These are phyloP conservation scores for Asteroscopus sphinx DNA, from an alignment of 2,888 invertebrate genomes.

Conservation along the genomic window DNA sequence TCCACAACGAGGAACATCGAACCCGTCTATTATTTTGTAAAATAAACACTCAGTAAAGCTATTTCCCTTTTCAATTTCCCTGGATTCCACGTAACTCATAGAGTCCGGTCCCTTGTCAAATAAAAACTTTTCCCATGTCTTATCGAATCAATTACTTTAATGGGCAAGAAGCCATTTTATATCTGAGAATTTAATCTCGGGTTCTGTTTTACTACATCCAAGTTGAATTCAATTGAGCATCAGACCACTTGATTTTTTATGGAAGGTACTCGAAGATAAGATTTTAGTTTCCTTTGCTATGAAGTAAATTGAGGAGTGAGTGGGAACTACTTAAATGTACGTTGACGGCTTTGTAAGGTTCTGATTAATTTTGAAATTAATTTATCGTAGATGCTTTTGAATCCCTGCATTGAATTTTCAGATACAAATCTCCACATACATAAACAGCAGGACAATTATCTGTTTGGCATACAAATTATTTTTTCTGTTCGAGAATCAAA, in stretches of 20 bases:
- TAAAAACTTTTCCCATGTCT: constrained; percentile 85
- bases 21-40: constrained; percentile 67
- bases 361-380: no score
- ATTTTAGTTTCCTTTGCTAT: constrained; percentile 21
- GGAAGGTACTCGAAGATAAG: constrained; percentile 19
- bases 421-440: no score
- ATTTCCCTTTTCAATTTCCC: constrained; percentile 79
- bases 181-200: constrained; percentile 66
- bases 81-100: constrained; percentile 79
- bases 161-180: constrained; percentile 75
- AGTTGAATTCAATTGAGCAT: constrained; percentile 51
- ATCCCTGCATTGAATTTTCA: no score
- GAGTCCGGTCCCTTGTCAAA: constrained; percentile 84
- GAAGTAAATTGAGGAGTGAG: constrained; percentile 27
- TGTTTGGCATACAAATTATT: no score
- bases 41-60: constrained; percentile 75
- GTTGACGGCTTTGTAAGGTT: no score
- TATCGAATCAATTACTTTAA: constrained; percentile 87
- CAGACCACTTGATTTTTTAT: constrained; percentile 43
- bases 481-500: no score
- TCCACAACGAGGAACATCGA: constrained; percentile 45
- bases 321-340: constrained; percentile 7
- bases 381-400: no score
- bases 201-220: constrained; percentile 58
- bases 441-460: no score